A percentile compares a stretch with the other conserved stretches of the same genome.
Conservation (phyloP, 2,888 invertebrate species). For the Caradrina clavipalpis region DNA sequence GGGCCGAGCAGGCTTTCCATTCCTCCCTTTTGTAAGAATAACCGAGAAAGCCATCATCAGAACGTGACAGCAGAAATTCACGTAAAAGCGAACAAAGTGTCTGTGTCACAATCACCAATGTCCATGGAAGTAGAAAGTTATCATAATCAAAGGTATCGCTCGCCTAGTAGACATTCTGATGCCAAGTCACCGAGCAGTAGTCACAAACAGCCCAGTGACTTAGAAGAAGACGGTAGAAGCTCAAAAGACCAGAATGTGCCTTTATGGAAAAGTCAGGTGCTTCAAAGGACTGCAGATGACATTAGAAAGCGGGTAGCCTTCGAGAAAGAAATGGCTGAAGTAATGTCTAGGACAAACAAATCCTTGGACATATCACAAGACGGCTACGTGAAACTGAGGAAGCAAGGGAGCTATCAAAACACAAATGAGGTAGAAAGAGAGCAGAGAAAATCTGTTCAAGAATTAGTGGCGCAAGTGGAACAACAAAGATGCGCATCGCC, state of each 20-base stretch:
- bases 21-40: conserved; percentile 74
- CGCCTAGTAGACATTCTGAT: conserved; percentile 81
- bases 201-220: conserved; percentile 72
- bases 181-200: conserved; percentile 79
- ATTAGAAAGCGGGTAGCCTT: conserved; percentile 82
- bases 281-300: conserved; percentile 87
- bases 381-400: conserved; percentile 87
- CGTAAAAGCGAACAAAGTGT: conserved; percentile 83
- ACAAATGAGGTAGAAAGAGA: conserved; percentile 73
- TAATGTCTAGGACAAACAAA: conserved; percentile 77
- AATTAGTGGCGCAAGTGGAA: conserved; percentile 92
- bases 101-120: conserved; percentile 84
- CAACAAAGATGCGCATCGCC: conserved; percentile 84
- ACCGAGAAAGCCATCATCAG: conserved; percentile 72
- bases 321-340: conserved; percentile 85
- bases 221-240: conserved; percentile 73
- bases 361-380: conserved; percentile 88
- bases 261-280: conserved; percentile 86
- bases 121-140: conserved; percentile 78
- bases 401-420: conserved; percentile 77
- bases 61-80: conserved; percentile 88
- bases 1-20: conserved; percentile 79
- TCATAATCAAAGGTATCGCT: conserved; percentile 76
- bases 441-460: conserved; percentile 91
- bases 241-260: conserved; percentile 73